These are phyloP conservation scores for Tolmerus cingulatus DNA, from an alignment of 2,888 invertebrate genomes.

Conservation along the genomic window DNA sequence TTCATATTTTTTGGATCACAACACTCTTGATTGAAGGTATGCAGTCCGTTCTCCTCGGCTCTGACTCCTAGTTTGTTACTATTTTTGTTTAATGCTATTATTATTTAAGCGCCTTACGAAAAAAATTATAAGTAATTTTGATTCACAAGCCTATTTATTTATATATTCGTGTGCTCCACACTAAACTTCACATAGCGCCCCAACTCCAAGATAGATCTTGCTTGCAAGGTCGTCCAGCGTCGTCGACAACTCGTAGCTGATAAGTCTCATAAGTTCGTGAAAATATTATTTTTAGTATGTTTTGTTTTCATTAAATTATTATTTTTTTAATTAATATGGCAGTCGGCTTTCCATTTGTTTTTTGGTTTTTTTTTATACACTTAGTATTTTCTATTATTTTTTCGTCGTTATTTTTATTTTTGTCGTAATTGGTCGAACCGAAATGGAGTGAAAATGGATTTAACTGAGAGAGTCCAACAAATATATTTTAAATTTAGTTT, in stretches of 20 bases:
- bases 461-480: not conserved
- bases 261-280: slow-evolving; percentile 38
- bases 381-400: slow-evolving; percentile 42
- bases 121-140: slow-evolving; percentile 39
- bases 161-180: slow-evolving; percentile 1
- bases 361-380: slow-evolving; percentile 1
- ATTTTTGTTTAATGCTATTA: slow-evolving; percentile 24
- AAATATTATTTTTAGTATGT: slow-evolving; percentile 53
- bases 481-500: not conserved
- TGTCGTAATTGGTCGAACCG: not conserved
- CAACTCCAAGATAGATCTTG: slow-evolving; percentile 57
- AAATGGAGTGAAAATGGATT: not conserved
- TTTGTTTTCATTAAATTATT: not conserved
- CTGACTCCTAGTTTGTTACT: not conserved
- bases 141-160: slow-evolving; percentile 35
- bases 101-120: slow-evolving; percentile 29
- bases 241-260: not conserved
- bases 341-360: slow-evolving; percentile 54
- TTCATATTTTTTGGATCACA: not conserved
- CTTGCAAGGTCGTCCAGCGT: slow-evolving; percentile 42
- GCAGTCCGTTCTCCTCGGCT: not conserved
- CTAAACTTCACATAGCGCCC: slow-evolving; percentile 54
- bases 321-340: slow-evolving; percentile 53
- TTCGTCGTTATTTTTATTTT: slow-evolving; percentile 18
- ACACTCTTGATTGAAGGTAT: slow-evolving; percentile 11